Evolutionary conservation across 2,888 invertebrate species (phyloP).

Genomic region (Perizoma affinitatum): DNA sequence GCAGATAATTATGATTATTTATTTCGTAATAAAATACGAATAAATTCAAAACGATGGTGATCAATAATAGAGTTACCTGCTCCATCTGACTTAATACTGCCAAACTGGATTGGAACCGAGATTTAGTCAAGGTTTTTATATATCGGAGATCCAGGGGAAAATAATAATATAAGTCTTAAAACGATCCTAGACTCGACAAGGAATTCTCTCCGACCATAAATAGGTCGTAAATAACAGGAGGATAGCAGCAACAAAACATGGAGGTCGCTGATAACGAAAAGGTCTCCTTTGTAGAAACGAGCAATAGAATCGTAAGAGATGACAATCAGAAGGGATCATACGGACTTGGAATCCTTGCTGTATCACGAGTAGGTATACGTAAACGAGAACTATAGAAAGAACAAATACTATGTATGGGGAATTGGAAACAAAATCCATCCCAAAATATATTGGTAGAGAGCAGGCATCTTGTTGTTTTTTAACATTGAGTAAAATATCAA

Average conservation of each 20-base stretch:
- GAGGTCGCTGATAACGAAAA: slow-evolving; percentile 45
- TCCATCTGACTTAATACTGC: no score
- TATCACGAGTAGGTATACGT: slow-evolving; percentile 15
- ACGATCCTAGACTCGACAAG: slow-evolving; percentile 18
- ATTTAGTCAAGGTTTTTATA: no score
- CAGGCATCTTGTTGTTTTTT: no score
- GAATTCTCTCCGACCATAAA: slow-evolving; percentile 34
- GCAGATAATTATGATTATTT: no score
- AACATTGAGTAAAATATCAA: no score
- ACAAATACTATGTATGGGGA: no score
- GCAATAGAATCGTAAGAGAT: slow-evolving; percentile 49
- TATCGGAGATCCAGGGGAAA: neutral
- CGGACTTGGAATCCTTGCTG: slow-evolving; percentile 26
- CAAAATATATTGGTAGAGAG: no score
- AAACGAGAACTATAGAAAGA: slow-evolving; percentile 20
- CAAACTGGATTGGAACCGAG: no score
- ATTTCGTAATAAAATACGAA: no score
- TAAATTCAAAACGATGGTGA: no score
- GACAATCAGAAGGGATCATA: slow-evolving; percentile 47
- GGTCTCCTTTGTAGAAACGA: slow-evolving; percentile 42
- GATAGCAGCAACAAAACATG: slow-evolving; percentile 38
- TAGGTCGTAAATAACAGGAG: slow-evolving; percentile 39
- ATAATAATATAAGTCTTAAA: slow-evolving; percentile 7
- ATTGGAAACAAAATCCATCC: no score
- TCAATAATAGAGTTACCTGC: no score